Base-by-base conservation (phyloP, 2,888 invertebrate species). In the Monochamus alternatus region DNA sequence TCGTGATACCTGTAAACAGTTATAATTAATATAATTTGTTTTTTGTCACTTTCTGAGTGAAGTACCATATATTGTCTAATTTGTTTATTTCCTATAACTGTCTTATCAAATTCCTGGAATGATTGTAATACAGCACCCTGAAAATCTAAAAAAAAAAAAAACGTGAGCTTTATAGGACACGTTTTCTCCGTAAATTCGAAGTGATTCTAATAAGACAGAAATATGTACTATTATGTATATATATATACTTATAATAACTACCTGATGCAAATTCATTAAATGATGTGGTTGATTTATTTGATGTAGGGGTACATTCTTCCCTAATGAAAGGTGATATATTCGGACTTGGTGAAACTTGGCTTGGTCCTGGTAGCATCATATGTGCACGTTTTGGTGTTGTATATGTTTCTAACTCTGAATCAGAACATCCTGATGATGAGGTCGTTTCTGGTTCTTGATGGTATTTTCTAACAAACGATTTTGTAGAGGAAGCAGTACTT, bases 61-160 rank as follows among this genome's bases (percentile, higher is more conserved):
- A 14, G 7, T 43, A 63, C 63, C 63, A 63, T 31, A 32, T 63
- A 63, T 12, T 63, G 32, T 14, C 43, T 38, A 31, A 63, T 32
- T 14, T 63, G 32, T 63, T 63, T 43, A 32, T 63, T 63, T 8
- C 3, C 12, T 5, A 10, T 12, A 10, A 47, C 3, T 47, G 2
- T 47, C 8, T 47, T 12, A 9, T 47, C 47, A 5, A 47, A 47
- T 8, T 3, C 47, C 3, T 47, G 47, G 12, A 47, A 63, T 31
- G 31, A 63, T 7, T 63, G 12, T 22, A 63, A 31, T 7, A 32
- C 32, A 31, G 38, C 10, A 3, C 30, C 32, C n/a, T 63, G 63
- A 32, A 63, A 63, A n/a, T 43, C 63, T 63, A 30, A 32, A 63
- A 63, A 31, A 32, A n/a, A n/a, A 22, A 63, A 8, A 3, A 5